Evolutionary conservation across 2,113 vertebrate genomes (phyloP), one percentile per base, ranked within the genome.

Genomic region (Oncorhynchus kisutch): DNA sequence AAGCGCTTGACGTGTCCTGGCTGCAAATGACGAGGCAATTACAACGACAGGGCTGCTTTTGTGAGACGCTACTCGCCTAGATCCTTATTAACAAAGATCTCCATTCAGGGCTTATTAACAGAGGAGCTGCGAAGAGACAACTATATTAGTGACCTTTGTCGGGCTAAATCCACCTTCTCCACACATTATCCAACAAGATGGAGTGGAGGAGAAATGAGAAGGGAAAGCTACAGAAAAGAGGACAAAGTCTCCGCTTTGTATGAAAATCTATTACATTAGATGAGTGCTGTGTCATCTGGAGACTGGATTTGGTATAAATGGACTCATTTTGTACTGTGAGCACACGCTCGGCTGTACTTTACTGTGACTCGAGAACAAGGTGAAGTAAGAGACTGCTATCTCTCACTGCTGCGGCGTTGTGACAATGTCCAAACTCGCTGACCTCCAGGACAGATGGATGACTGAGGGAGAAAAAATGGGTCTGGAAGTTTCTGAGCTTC

Each of bases 11-110:
- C 82, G 88, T 90, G 91, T 82, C 75, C 48, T 4, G 85, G 77
- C 87, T 92, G 87, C 68, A 88, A 92, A 93, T 87, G 88, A 90
- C 70, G 78, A 74, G 72, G 79, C 83, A 87, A 89, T 90, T 87
- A 89, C 75, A 80, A 71, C 80, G 79, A 89, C 90, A 90, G 85
- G 77, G 82, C 81, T 70, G 72, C 87, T 82, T 88, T 87, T 90
- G 88, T 88, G 88, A 85, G 88, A 57, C 49, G 75, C 79, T 79
- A 82, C 67, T 76, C 9, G 27, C 71, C 77, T 65, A 73, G 70
- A 77, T 72, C 76, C 72, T 72, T 81, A 84, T 85, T 89, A 87
- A 92, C 90, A 92, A 90, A 91, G 88, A 81, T 78, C 78, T 67
- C 84, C 72, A 86, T 90, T 91, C 81, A 89, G 66, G 65, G 69